Evolutionary conservation across 2,888 invertebrate species (phyloP), one percentile per base, ranked within the genome.

Genomic region (Cosmopolites sordidus): DNA sequence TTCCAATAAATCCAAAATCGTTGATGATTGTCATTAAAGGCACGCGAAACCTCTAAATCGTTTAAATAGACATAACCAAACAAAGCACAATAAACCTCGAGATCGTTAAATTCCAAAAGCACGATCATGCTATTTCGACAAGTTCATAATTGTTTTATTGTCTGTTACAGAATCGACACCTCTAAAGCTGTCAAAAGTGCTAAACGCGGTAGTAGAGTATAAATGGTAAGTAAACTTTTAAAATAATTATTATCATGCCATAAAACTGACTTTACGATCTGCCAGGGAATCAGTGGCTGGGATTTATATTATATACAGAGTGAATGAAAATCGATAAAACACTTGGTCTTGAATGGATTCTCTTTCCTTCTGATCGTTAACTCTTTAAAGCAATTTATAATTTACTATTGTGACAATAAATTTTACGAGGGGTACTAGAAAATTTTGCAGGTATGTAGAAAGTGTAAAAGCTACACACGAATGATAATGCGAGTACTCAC

Each of bases 251-350:
- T 61, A 66, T 60, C 54, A 56, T 58, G 64, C 60, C 62, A 65
- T 68, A 67, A 68, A 67, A 62, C 56, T 59, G 56, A 50, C 64
- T 67, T 67, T 65, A 65, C 61, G 64, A 63, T 62, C 42, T 58
- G 44, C 53, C 54, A 42, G 42, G 40, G 41, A 53, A 48, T 16
- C 29, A 22, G 47, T 33, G 42, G 43, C 39, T 22, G 16, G 22
- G n/a, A 44, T 51, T 44, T 22, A 22, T 22, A n/a, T 33, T 29
- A 17, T 37, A 17, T 16, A 38, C 40, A 17, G 30, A 11, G 38
- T 40, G 40, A 16, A 22, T 22, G 22, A 37, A 12, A 12, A 37
- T 12, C 37, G n/a, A 37, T 37, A 37, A 37, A 37, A 37, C 37
- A 37, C 37, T 14, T 37, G 12, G 37, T 37, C n/a, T 8, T 37